phyloP scores from a whole-genome alignment of 2,113 vertebrate species.

The Piaya cayana region DNA sequence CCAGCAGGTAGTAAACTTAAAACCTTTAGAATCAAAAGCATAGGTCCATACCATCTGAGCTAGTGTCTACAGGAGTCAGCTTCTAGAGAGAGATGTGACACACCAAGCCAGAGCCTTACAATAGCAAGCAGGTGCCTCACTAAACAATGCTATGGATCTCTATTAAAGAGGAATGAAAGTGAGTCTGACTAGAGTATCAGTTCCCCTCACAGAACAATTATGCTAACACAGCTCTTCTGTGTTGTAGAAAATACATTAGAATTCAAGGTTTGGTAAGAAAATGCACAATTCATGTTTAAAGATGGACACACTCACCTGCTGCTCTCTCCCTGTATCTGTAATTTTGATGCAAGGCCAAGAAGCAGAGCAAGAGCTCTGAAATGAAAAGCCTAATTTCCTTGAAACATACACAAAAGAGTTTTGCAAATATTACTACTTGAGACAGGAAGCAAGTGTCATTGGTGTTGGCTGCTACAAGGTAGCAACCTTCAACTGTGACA shows the following conservation, averaged over 20 bases:
- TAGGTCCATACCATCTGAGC: not conserved
- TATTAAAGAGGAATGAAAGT: conserved; percentile 24
- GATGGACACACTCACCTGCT: not conserved
- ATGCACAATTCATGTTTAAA: not conserved
- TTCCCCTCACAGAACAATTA: not conserved
- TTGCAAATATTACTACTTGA: not conserved
- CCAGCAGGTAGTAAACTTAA: conserved; percentile 4
- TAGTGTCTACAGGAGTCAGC: not conserved
- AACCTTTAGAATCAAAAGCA: conserved; percentile 16
- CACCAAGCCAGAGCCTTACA: not conserved
- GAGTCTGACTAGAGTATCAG: not conserved
- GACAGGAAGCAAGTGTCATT: not conserved
- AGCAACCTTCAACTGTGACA: not conserved
- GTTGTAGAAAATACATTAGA: not conserved
- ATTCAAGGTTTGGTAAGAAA: not conserved
- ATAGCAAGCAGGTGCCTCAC: conserved; percentile 11
- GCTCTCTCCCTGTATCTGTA: not conserved
- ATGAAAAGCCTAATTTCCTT: not conserved
- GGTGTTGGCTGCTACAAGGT: not conserved
- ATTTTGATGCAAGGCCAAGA: not conserved
- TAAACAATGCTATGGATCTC: conserved; percentile 38
- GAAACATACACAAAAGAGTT: not conserved
- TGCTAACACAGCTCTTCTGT: conserved; percentile 13
- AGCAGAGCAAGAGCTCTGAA: conserved; percentile 17
- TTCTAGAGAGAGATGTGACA: not conserved